Percentiles rank a stretch among this genome's conserved stretches.
Conservation (phyloP, 2,888 invertebrate species). For the Oegoconia quadripuncta region DNA sequence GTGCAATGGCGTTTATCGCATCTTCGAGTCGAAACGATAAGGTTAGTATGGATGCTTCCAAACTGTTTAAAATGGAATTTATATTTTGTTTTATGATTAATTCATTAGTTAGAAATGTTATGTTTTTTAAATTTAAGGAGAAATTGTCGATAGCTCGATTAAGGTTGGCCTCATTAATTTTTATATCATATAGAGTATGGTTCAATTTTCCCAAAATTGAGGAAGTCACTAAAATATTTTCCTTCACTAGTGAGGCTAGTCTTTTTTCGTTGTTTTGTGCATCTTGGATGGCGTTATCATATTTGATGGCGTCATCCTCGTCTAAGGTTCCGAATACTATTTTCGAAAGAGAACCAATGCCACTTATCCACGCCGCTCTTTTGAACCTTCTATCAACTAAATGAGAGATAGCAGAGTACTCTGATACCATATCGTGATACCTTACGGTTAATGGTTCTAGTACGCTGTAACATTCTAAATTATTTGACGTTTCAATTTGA, state of each 20-base stretch:
- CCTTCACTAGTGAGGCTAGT: background rate
- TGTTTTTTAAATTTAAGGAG: too few relatives aligned
- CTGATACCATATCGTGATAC: slow-evolving; percentile 11
- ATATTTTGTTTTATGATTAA: slow-evolving; percentile 5
- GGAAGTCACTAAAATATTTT: background rate
- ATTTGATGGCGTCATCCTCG: slow-evolving; percentile 2
- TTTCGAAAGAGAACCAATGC: slow-evolving; percentile 22
- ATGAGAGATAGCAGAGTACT: slow-evolving; percentile 23
- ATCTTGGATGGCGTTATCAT: slow-evolving; percentile 1
- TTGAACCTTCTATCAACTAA: slow-evolving; percentile 14
- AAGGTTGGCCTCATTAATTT: too few relatives aligned
- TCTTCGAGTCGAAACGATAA: slow-evolving; percentile 15
- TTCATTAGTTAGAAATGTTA: background rate
- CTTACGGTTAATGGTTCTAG: slow-evolving; percentile 2
- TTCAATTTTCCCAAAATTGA: background rate
- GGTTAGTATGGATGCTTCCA: slow-evolving; percentile 10
- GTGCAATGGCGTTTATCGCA: slow-evolving; percentile 3
- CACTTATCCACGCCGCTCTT: slow-evolving; percentile 22
- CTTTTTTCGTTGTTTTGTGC: background rate
- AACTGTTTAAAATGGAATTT: slow-evolving; percentile 8
- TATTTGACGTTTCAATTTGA: slow-evolving; percentile 6
- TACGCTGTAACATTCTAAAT: slow-evolving; percentile 1
- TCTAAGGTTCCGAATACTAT: slow-evolving; percentile 5
- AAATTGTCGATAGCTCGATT: too few relatives aligned
- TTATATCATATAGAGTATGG: too few relatives aligned